phyloP scores from a whole-genome alignment of 35 echinoderm and acorn worm genomes.

The Hemicentrotus pulcherrimus region DNA sequence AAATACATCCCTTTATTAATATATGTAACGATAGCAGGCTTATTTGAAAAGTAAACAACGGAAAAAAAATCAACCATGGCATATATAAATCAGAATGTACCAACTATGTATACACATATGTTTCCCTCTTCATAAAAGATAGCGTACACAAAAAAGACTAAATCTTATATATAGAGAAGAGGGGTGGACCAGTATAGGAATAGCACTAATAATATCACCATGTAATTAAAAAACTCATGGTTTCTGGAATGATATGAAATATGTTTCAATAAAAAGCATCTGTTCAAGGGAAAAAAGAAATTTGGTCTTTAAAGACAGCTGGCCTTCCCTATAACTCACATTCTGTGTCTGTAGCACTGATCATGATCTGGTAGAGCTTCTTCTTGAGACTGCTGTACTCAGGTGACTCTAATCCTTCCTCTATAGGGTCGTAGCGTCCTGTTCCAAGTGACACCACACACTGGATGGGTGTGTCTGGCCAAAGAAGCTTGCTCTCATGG shows the following conservation, averaged over 20 bases:
- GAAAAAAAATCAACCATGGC: no score
- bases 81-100: background rate
- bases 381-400: conserved; percentile 89
- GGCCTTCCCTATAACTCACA: conserved; percentile 51
- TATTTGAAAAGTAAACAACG: background rate
- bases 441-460: conserved; percentile 93
- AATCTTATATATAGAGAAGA: no score
- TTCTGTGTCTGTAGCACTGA: conserved; percentile 98
- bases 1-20: background rate
- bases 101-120: background rate
- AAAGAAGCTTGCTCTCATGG: conserved; percentile 90
- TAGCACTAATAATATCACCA: no score
- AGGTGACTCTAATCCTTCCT: conserved; percentile 51
- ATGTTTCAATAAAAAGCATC: no score
- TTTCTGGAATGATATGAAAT: no score
- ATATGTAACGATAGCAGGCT: background rate
- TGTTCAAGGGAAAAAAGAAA: no score
- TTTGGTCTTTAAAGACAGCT: no score
- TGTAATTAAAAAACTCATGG: no score
- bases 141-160: background rate
- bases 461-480: conserved; percentile 90
- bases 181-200: no score
- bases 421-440: conserved; percentile 83
- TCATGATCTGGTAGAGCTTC: conserved; percentile 86
- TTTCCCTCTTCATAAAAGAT: background rate